Evolutionary conservation across 2,888 invertebrate species (phyloP).

Genomic region (Dusona sp.): DNA sequence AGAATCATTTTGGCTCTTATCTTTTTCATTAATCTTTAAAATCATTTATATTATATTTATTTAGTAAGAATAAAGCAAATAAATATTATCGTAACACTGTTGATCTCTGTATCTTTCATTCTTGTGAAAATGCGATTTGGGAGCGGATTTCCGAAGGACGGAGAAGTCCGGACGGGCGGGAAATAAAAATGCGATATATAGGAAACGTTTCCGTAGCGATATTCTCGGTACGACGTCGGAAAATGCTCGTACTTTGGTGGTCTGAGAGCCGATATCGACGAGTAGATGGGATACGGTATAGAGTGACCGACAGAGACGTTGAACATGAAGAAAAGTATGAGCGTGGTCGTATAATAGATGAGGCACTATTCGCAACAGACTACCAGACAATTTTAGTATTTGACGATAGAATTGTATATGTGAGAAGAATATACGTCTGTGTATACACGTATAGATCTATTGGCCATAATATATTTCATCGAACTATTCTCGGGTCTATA

Average conservation of each 20-base stretch:
- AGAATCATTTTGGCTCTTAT: not conserved
- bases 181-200: slow-evolving; percentile 29
- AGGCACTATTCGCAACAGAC: slow-evolving; percentile 54
- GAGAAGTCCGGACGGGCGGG: slow-evolving; percentile 5
- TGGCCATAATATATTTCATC: slow-evolving; percentile 43
- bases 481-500: slow-evolving; percentile 62
- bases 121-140: slow-evolving; percentile 20
- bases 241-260: slow-evolving; percentile 50
- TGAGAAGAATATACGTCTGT: slow-evolving; percentile 29
- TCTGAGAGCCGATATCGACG: slow-evolving; percentile 46
- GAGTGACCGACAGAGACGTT: slow-evolving; percentile 51
- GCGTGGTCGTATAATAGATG: slow-evolving; percentile 51
- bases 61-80: not conserved
- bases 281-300: slow-evolving; percentile 26
- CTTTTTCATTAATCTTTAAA: not conserved
- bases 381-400: slow-evolving; percentile 55
- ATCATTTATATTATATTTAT: not conserved
- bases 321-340: slow-evolving; percentile 58
- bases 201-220: slow-evolving; percentile 50
- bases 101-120: slow-evolving; percentile 8
- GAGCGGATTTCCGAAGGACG: slow-evolving; percentile 22
- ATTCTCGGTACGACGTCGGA: slow-evolving; percentile 24
- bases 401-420: slow-evolving; percentile 46
- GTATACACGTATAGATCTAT: slow-evolving; percentile 19
- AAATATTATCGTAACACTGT: slow-evolving; percentile 14